phyloP scores from a whole-genome alignment of 2,797 vertebrate species.

The Aselliscus stoliczkanus region DNA sequence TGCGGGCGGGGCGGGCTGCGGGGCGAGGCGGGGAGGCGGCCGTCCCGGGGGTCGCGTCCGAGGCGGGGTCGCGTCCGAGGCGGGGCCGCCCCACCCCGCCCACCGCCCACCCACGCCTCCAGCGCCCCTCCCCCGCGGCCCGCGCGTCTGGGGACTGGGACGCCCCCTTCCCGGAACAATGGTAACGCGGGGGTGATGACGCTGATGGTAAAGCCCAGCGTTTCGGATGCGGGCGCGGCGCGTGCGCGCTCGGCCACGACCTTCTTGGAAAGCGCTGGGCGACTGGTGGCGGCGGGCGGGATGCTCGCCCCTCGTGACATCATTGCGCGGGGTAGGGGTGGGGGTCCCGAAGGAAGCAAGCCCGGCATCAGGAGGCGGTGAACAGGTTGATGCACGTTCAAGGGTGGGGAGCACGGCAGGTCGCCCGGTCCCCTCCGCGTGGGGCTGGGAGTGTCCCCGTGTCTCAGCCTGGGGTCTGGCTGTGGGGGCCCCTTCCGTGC shows the following conservation, averaged over 20 bases:
- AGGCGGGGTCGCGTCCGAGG: too few species aligned
- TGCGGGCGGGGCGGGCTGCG: too few species aligned
- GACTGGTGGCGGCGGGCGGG: not conserved
- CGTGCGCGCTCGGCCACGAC: not conserved
- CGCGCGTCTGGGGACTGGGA: not conserved
- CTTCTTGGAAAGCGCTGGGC: constrained; percentile 27
- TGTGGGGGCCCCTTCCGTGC: not conserved
- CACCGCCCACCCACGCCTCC: too few species aligned
- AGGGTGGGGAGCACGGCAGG: not conserved
- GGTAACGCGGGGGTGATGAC: not conserved
- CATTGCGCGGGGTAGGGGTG: not conserved
- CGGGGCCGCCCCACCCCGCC: too few species aligned
- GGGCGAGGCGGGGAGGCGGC: not conserved
- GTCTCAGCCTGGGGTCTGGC: too few species aligned
- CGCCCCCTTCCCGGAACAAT: not conserved
- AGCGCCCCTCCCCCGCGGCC: not conserved
- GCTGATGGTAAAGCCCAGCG: not conserved
- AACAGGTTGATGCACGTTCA: not conserved
- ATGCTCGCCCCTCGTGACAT: not conserved
- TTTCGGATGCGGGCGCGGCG: not conserved
- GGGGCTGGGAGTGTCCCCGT: not conserved
- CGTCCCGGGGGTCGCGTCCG: not conserved
- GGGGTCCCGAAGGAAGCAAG: not conserved
- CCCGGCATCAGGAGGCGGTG: not conserved
- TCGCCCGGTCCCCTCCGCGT: not conserved